phyloP scores from a whole-genome alignment of 1,140 invertebrate genomes.

The Brachionus sp. region DNA sequence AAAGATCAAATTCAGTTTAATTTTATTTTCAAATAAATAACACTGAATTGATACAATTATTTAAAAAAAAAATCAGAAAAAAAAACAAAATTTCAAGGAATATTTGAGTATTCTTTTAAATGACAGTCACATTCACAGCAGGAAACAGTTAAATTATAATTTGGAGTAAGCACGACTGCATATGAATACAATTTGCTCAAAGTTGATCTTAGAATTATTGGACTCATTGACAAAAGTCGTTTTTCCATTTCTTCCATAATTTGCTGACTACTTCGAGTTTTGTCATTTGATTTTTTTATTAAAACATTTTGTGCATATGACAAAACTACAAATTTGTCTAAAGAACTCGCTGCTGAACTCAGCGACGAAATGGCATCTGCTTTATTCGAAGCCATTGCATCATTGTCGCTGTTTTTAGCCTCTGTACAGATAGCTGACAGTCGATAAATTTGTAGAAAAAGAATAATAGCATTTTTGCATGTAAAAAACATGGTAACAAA shows the following conservation, averaged over 20 bases:
- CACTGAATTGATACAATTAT: too few relatives aligned
- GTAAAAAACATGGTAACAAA: slow-evolving; percentile 89
- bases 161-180: slow-evolving; percentile 38
- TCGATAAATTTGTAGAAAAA: slow-evolving; percentile 75
- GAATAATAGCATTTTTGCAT: slow-evolving; percentile 78
- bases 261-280: slow-evolving; percentile 21
- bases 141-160: slow-evolving; percentile 16
- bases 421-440: slow-evolving; percentile 62
- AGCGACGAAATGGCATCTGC: slow-evolving; percentile 32
- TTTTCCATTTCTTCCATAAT: slow-evolving; percentile 32
- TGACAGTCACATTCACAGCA: slow-evolving; percentile 45
- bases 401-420: not conserved
- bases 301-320: slow-evolving; percentile 42
- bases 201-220: slow-evolving; percentile 16
- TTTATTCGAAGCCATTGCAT: slow-evolving; percentile 26
- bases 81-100: not conserved
- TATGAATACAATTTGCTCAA: slow-evolving; percentile 33
- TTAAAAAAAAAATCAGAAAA: too few relatives aligned
- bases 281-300: slow-evolving; percentile 22
- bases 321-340: slow-evolving; percentile 36
- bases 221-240: not conserved
- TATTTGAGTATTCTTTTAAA: slow-evolving; percentile 17
- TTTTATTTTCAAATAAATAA: too few relatives aligned
- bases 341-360: not conserved
- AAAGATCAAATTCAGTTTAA: too few relatives aligned